Evolutionary conservation across 2,797 vertebrate species (phyloP).

Genomic region (Melanotaenia nigrans): DNA sequence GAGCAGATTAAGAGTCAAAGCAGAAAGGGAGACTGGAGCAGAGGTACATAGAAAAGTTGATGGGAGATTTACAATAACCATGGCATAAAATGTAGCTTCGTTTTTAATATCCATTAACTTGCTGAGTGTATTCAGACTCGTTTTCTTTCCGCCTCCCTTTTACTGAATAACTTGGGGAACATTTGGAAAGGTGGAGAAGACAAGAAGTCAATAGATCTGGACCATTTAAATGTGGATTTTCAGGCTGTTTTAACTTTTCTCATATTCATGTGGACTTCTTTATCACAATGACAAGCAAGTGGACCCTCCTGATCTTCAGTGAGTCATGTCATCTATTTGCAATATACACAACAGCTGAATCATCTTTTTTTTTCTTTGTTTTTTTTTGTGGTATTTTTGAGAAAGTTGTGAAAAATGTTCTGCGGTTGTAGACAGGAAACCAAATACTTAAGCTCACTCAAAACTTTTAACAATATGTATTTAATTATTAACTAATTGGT

Average conservation of each 20-base stretch:
- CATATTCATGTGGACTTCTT: slow-evolving; percentile 11
- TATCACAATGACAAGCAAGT: slow-evolving; percentile 56
- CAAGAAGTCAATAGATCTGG: not conserved
- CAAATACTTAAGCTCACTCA: not conserved
- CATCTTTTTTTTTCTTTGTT: not conserved
- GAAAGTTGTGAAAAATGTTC: not conserved
- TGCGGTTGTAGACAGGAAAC: not conserved
- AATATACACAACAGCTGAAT: slow-evolving; percentile 4
- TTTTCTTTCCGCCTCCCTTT: not conserved
- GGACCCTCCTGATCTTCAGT: slow-evolving; percentile 67
- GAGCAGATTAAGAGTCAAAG: slow-evolving; percentile 24
- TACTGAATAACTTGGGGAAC: too few relatives aligned
- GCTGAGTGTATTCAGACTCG: not conserved
- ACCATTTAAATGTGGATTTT: not conserved
- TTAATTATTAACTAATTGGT: not conserved
- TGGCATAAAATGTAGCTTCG: not conserved
- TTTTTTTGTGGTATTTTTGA: slow-evolving; percentile 3
- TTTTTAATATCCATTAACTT: not conserved
- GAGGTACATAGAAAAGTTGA: not conserved
- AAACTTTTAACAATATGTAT: not conserved
- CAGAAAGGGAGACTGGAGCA: not conserved
- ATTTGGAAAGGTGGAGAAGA: too few relatives aligned
- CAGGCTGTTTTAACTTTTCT: slow-evolving; percentile 16
- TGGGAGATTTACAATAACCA: not conserved
- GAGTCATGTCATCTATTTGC: slow-evolving; percentile 57